Percentiles rank a stretch among this genome's conserved stretches.
Conservation (phyloP, 2,888 invertebrate genomes). For the Limnephilus lunatus region DNA sequence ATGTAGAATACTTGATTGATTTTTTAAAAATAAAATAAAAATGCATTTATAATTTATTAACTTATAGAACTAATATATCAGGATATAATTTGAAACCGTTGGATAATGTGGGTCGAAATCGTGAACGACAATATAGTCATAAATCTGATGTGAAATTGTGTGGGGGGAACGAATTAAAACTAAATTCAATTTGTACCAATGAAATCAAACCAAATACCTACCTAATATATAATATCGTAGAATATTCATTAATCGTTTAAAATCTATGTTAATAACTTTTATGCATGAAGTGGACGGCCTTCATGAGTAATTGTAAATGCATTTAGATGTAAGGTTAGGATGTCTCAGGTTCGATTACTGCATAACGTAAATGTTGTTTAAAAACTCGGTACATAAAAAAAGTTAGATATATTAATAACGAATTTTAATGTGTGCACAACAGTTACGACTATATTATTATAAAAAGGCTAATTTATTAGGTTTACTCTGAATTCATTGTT, state of each 20-base stretch:
- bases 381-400: no score
- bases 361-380: not conserved
- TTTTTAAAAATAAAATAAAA: not conserved
- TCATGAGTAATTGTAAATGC: not conserved
- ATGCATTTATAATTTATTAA: not conserved
- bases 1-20: not conserved
- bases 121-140: constrained; percentile 63
- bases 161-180: constrained; percentile 48
- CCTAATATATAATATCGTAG: not conserved
- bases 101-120: constrained; percentile 55
- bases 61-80: not conserved
- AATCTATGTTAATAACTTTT: not conserved
- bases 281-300: not conserved
- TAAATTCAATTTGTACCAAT: constrained; percentile 55
- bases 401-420: no score
- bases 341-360: not conserved
- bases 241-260: not conserved
- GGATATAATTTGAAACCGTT: constrained; percentile 20
- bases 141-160: constrained; percentile 59
- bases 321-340: not conserved
- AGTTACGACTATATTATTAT: no score
- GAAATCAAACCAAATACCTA: not conserved
- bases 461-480: no score
- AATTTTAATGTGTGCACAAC: no score
- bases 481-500: no score